Conservation (phyloP, 2,888 invertebrate species). For the Cabera pusaria region DNA sequence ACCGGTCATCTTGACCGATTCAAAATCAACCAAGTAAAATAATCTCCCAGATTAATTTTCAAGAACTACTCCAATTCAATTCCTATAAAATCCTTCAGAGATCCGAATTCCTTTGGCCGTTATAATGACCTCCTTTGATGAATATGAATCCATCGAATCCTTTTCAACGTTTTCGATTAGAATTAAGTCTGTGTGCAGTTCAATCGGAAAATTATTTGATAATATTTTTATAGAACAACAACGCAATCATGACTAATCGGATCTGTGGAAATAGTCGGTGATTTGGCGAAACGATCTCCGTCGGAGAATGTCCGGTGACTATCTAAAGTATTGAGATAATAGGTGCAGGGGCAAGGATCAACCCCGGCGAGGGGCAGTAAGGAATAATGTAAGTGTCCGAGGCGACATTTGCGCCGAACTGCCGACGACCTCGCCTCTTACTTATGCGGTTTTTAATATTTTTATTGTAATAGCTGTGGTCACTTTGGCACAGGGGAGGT, state of each 20-base stretch:
- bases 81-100: conserved; percentile 61
- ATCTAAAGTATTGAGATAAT: conserved; percentile 83
- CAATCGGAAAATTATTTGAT: no score
- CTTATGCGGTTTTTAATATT: conserved; percentile 84
- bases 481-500: conserved; percentile 48
- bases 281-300: conserved; percentile 74
- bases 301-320: conserved; percentile 74
- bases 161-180: conserved; percentile 55
- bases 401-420: conserved; percentile 83
- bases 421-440: conserved; percentile 81
- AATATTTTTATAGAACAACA: conserved; percentile 78
- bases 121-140: conserved; percentile 66
- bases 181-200: conserved; percentile 33
- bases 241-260: conserved; percentile 81
- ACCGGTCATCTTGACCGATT: conserved; percentile 23
- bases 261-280: conserved; percentile 78
- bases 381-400: conserved; percentile 81
- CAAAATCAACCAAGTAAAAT: conserved; percentile 58
- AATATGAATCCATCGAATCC: conserved; percentile 67
- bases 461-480: conserved; percentile 85
- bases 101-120: conserved; percentile 48
- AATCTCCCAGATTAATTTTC: conserved; percentile 65
- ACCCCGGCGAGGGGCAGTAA: conserved; percentile 54
- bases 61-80: conserved; percentile 46
- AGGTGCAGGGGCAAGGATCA: conserved; percentile 61